These are phyloP conservation scores for Drosophila arawakana DNA, from an alignment of 1,140 invertebrate genomes.

Conservation along the genomic window DNA sequence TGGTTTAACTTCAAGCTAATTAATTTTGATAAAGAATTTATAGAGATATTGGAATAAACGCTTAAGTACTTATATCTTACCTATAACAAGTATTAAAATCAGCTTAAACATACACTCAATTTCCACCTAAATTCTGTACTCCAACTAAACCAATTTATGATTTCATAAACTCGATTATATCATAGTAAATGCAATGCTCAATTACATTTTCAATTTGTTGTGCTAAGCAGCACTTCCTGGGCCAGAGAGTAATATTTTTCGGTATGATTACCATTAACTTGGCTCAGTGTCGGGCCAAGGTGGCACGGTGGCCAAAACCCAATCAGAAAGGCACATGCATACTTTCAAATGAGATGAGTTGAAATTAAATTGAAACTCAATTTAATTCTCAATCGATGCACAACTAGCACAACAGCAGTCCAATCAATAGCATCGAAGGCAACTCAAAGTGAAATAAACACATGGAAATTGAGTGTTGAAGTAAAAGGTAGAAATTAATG, in stretches of 20 bases:
- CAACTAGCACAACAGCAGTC: conserved; percentile 19
- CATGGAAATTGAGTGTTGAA: conserved; percentile 22
- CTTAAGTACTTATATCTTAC: no score
- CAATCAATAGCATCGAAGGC: conserved; percentile 11
- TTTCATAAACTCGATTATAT: conserved; percentile 38
- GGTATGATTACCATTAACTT: conserved; percentile 34
- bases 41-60: no score
- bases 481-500: conserved; percentile 20
- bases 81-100: neutral
- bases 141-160: neutral
- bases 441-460: conserved; percentile 6
- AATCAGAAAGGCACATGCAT: conserved; percentile 25
- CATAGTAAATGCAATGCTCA: conserved; percentile 23
- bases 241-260: conserved; percentile 32
- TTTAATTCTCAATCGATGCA: conserved; percentile 43
- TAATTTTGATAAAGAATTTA: no score
- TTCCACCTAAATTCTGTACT: neutral
- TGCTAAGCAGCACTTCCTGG: conserved; percentile 47
- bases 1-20: no score
- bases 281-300: neutral
- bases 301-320: conserved; percentile 11
- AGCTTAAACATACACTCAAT: neutral
- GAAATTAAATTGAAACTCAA: conserved; percentile 35
- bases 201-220: conserved; percentile 44
- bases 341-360: conserved; percentile 23